Percentiles rank a stretch among this genome's conserved stretches.
Conservation (phyloP, 2,113 vertebrate species). For the Acrocephalus arundinaceus region DNA sequence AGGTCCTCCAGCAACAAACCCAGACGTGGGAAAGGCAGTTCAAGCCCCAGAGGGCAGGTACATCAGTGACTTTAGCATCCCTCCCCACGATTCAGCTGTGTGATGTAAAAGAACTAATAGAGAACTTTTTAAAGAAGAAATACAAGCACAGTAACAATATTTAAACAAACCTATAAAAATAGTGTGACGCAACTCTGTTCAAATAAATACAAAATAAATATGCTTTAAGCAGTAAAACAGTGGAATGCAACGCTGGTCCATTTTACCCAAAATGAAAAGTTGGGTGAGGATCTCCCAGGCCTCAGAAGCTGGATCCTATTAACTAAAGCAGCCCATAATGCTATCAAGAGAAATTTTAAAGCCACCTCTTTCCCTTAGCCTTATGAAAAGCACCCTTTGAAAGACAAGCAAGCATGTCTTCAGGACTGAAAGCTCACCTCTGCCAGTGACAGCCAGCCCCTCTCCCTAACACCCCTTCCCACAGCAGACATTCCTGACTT, state of each 20-base stretch:
- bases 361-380: not conserved
- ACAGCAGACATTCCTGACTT: not conserved
- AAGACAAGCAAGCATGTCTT: slow-evolving; percentile 28
- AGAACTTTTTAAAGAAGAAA: slow-evolving; percentile 66
- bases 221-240: slow-evolving; percentile 71
- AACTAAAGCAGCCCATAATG: slow-evolving; percentile 12
- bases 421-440: not conserved
- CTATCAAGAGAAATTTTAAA: slow-evolving; percentile 8
- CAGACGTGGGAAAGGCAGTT: not conserved
- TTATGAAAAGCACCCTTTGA: slow-evolving; percentile 36
- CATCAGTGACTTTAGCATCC: accelerated
- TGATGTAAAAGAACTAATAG: slow-evolving; percentile 54
- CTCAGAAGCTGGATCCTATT: not conserved
- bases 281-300: slow-evolving; percentile 12
- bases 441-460: slow-evolving; percentile 8
- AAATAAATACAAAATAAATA: slow-evolving; percentile 88
- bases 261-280: slow-evolving; percentile 12
- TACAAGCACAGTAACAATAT: slow-evolving; percentile 73
- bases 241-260: slow-evolving; percentile 77
- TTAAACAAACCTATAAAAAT: slow-evolving; percentile 83
- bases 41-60: not conserved
- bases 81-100: not conserved
- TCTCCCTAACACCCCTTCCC: not conserved
- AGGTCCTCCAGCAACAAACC: slow-evolving; percentile 28
- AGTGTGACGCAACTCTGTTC: slow-evolving; percentile 77